Base-by-base conservation (phyloP, 2,888 invertebrate species). In the Drosophila pseudotakahashii region DNA sequence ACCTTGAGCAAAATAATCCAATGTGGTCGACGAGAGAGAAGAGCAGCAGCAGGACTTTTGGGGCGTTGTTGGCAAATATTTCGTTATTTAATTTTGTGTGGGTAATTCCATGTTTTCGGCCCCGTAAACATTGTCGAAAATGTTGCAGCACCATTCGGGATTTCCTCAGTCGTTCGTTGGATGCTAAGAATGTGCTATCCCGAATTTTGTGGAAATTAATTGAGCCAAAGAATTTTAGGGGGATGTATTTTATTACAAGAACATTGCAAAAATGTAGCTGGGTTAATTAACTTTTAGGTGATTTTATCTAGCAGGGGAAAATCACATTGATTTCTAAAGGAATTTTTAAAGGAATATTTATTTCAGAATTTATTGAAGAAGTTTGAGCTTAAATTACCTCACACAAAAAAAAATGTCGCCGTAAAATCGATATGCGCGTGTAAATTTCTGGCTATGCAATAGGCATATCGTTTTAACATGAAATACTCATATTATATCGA, bases 81-180 rank as follows among this genome's bases (percentile, higher is more conserved):
- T 66, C 42, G 41, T 54, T 68, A 68, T 67, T 67, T 54, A 37
- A 64, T 47, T 32, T 51, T 63, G 63, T 63, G 63, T 42, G 37
- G 64, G 47, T 41, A 53, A 58, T 50, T 36, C 63, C 47, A 37
- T 34, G 54, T 53, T 53, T 53, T 48, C n/a, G 1, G 34, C 19
- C 36, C 19, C 36, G 41, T 37, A 54, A 23, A 61, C 44, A 55
- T 64, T 62, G 36, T 39, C 26, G n/a, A 66, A 45, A 39, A 39
- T 14, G 32, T 41, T 30, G 41, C 34, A 30, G 42, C 34, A 36
- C 50, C 59, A 52, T 7, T 16, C 26, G 42, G 59, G 60, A 42
- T 41, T 41, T 42, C 16, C 42, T 44, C 13, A 19, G 55, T n/a
- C 32, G 11, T 13, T 41, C 23, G 11, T 10, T 41, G 16, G 16